phyloP scores from a whole-genome alignment of 92 coral and sea anemone genomes.

The Parazoanthus atlanticus region DNA sequence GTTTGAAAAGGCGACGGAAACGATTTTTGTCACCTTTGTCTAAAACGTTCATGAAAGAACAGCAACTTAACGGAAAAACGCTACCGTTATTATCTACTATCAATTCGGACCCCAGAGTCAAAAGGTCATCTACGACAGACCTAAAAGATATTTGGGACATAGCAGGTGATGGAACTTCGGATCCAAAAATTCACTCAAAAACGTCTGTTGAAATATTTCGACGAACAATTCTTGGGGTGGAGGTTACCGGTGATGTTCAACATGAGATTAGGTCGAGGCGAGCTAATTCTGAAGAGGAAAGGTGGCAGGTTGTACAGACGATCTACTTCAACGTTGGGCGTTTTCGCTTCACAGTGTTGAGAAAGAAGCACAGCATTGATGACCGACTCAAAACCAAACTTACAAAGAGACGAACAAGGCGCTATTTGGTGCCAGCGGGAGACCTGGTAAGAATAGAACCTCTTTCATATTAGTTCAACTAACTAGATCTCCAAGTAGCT shows the following conservation, averaged over 20 bases:
- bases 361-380: conserved; percentile 10
- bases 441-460: conserved; percentile 8
- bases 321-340: conserved; percentile 31
- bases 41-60: not conserved
- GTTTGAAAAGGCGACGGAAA: not conserved
- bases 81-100: too few species aligned
- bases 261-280: not conserved
- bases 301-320: conserved; percentile 20
- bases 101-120: not conserved
- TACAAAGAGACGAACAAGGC: not conserved
- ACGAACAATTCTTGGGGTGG: conserved; percentile 9
- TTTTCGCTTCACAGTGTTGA: conserved; percentile 32
- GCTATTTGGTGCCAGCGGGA: conserved; percentile 27
- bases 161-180: conserved; percentile 1
- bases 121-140: conserved; percentile 3
- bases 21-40: not conserved
- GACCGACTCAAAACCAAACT: not conserved
- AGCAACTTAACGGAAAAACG: not conserved
- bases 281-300: not conserved
- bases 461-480: not conserved
- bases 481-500: not conserved
- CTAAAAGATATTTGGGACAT: conserved; percentile 34
- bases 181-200: conserved; percentile 11
- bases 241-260: not conserved
- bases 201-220: conserved; percentile 10